Evolutionary conservation across 23 tunicate genomes (phyloP), one percentile per base, ranked within the genome.

Genomic region (Ascidia mentula): DNA sequence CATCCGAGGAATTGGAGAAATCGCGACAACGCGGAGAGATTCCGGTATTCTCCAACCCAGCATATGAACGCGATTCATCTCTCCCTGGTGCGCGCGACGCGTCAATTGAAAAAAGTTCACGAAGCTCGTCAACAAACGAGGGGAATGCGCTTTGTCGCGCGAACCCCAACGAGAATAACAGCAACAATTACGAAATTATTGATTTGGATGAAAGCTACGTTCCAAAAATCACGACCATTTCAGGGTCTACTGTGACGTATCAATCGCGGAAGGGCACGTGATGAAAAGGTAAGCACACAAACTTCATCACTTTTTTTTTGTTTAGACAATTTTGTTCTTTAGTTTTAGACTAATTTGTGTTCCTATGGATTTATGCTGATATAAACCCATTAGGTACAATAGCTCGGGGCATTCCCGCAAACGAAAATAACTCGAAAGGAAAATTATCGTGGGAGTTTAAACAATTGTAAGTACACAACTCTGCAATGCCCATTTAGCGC

Each of bases 81-180:
- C 80, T 77, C 35, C 45, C 80, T 13, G 69, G 80, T 34, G 34
- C 32, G 34, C 15, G 31, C 8, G 69, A 77, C 69, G 69, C 32
- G 35, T 38, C 69, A 40, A 38, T 77, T n/a, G 35, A 36, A 26
- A 2, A 26, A n/a, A 28, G 36, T 28, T 74, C 20, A 40, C 38
- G 32, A 30, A 45, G 69, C 65, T 53, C 65, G 65, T 53, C 65
- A 28, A 20, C 65, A 26, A 53, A 53, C 45, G 69, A 74, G 18
- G 20, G 80, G 35, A 3, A n/a, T 1, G n/a, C 2, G 34, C 6
- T 26, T 77, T 42, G 32, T n/a, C 69, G 80, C 37, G 69, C 69
- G 45, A 45, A 42, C 69, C 6, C 36, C 35, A 45, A 42, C 69
- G 15, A 45, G 38, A 42, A 46, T 35, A 77, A 77, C 78, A 74